Evolutionary conservation across 2,888 invertebrate species (phyloP).

Genomic region (Lucinisca nassula): DNA sequence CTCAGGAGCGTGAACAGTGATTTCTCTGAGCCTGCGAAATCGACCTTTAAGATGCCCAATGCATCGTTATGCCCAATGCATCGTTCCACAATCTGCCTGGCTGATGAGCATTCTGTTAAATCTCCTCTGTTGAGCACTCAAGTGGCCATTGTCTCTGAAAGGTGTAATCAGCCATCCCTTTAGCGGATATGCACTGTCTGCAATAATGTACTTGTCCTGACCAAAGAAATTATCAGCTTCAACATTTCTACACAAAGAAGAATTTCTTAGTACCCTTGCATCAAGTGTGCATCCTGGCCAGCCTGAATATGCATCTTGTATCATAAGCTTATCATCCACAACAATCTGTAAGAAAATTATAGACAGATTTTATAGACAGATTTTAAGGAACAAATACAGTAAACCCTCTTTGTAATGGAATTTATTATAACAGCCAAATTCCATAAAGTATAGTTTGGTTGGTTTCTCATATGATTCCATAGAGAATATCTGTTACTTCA

Average conservation of each 20-base stretch:
- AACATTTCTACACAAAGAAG: slow-evolving; percentile 1
- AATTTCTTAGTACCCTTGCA: slow-evolving; percentile 57
- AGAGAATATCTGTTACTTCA: neutral
- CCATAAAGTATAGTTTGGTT: too few relatives aligned
- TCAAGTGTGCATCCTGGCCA: slow-evolving; percentile 62
- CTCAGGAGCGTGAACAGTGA: slow-evolving; percentile 30
- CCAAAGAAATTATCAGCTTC: slow-evolving; percentile 26
- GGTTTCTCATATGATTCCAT: too few relatives aligned
- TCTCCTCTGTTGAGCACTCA: slow-evolving; percentile 24
- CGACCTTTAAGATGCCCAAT: slow-evolving; percentile 55
- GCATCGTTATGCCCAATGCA: too few relatives aligned
- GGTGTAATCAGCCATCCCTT: slow-evolving; percentile 44
- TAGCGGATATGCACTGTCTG: slow-evolving; percentile 50
- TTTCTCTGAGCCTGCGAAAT: slow-evolving; percentile 42
- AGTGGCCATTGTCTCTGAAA: slow-evolving; percentile 41
- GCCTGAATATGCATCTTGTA: slow-evolving; percentile 44
- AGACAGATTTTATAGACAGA: too few relatives aligned
- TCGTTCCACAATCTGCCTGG: slow-evolving; percentile 43
- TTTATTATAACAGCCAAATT: too few relatives aligned
- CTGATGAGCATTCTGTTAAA: slow-evolving; percentile 30
- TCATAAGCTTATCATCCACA: slow-evolving; percentile 40
- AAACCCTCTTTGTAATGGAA: too few relatives aligned
- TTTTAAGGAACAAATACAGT: too few relatives aligned
- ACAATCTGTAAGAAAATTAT: slow-evolving; percentile 35
- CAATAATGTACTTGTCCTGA: slow-evolving; percentile 24